Evolutionary conservation across 2,888 invertebrate species (phyloP), one percentile per base, ranked within the genome.

Genomic region (Escarpia spicata): DNA sequence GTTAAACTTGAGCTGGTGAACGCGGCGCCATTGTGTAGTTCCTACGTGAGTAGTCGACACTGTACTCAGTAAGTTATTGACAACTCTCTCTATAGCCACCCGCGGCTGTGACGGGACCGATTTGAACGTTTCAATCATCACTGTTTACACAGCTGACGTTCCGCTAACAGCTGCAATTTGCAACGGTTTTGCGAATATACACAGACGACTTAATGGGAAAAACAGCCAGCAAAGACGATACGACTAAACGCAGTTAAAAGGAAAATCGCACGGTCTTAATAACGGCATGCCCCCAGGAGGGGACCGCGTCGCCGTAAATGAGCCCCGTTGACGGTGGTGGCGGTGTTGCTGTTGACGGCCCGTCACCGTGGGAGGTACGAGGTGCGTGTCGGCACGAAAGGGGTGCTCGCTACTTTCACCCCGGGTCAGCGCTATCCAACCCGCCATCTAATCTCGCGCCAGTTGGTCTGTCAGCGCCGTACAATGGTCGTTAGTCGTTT

Each of bases 351-450:
- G 75, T 75, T 6, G n/a, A n/a, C 19, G 75, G 19, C 19, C 26
- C 75, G 26, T 19, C 75, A 26, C 75, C 75, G n/a, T 75, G 75
- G 75, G 75, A 75, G 75, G 75, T 75, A 75, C 75, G 19, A 19
- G 52, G 75, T 75, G 75, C 75, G 75, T 75, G 75, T 26, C 75
- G 75, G n/a, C 75, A 75, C 75, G 75, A n/a, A 75, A n/a, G 75
- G 75, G 75, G 75, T 75, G 75, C n/a, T 75, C 19, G 75, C 75
- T 75, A 75, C 75, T 75, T 75, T 75, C 75, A 75, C 75, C 75
- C 75, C 75, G 75, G 75, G 75, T 75, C 75, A 75, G 75, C 75
- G 75, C 75, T 75, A 75, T 75, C 75, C 75, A 6, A 75, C 19
- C 75, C 75, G 75, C 75, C 75, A 75, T 75, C 75, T 75, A 75